These are phyloP conservation scores for Lasioglossum malachurum DNA, from an alignment of 2,888 invertebrate genomes.

Conservation along the genomic window DNA sequence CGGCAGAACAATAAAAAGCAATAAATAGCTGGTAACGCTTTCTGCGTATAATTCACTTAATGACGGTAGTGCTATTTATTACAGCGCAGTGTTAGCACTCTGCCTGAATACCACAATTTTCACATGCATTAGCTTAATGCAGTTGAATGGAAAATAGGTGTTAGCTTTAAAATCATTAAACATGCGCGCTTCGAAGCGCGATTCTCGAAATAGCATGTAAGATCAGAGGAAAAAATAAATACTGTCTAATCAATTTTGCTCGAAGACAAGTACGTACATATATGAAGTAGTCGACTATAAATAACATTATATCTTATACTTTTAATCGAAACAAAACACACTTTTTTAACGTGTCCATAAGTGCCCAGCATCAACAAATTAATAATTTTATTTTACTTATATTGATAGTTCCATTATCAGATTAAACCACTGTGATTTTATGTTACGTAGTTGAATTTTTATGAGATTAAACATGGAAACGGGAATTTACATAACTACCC, in stretches of 20 bases:
- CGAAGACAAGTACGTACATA: no score
- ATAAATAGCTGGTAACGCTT: background rate
- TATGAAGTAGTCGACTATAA: no score
- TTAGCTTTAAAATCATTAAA: background rate
- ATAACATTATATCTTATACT: no score
- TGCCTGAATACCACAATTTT: background rate
- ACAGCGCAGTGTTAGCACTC: background rate
- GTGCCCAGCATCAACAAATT: background rate
- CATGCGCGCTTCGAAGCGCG: background rate
- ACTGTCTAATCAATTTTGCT: background rate
- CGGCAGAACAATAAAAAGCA: background rate
- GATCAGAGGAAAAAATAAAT: background rate
- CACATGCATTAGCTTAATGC: background rate
- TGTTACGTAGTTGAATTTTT: background rate
- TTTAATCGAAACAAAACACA: background rate
- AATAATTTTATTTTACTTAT: background rate
- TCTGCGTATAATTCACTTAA: background rate
- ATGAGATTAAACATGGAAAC: background rate
- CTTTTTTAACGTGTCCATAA: no score
- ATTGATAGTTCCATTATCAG: background rate
- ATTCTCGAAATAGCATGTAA: background rate
- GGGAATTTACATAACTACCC: background rate
- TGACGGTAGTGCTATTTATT: background rate
- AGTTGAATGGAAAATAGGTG: background rate
- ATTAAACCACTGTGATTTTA: background rate